A percentile compares a stretch with the other conserved stretches of the same genome.
Conservation (phyloP, 2,113 vertebrate species). For the Cyanoderma ruficeps region DNA sequence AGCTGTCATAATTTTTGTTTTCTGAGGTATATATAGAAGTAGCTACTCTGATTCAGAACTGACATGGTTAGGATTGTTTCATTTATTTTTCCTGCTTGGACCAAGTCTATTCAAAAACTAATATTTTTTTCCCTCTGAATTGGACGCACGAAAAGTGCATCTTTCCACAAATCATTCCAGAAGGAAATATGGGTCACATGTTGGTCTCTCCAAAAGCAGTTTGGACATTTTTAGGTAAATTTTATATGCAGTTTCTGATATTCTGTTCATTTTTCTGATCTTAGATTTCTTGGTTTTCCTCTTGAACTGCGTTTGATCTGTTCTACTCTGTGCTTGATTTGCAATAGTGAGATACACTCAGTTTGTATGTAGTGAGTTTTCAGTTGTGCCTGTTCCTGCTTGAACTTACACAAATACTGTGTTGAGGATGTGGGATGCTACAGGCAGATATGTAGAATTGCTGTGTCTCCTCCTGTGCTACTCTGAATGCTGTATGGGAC, state of each 20-base stretch:
- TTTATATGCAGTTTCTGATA: background rate
- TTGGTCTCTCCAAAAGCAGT: background rate
- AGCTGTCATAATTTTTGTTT: background rate
- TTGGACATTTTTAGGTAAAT: background rate
- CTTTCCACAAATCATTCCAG: background rate
- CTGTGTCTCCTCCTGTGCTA: background rate
- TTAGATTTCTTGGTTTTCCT: background rate
- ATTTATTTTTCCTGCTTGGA: background rate
- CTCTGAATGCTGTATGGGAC: background rate
- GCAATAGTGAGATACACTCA: background rate
- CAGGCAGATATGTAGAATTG: background rate
- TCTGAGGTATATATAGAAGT: background rate
- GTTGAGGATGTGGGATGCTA: background rate
- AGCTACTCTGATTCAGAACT: background rate
- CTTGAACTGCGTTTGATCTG: background rate
- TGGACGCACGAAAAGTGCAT: background rate
- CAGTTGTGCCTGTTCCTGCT: background rate
- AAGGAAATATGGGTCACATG: background rate
- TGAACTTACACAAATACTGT: background rate
- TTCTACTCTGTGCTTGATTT: background rate
- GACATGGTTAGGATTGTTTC: background rate
- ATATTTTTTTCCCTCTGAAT: background rate
- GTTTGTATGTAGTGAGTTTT: background rate
- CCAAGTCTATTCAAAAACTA: background rate
- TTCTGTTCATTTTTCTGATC: background rate